Conservation (phyloP, 2,888 invertebrate genomes). For the Andrena marginata region DNA sequence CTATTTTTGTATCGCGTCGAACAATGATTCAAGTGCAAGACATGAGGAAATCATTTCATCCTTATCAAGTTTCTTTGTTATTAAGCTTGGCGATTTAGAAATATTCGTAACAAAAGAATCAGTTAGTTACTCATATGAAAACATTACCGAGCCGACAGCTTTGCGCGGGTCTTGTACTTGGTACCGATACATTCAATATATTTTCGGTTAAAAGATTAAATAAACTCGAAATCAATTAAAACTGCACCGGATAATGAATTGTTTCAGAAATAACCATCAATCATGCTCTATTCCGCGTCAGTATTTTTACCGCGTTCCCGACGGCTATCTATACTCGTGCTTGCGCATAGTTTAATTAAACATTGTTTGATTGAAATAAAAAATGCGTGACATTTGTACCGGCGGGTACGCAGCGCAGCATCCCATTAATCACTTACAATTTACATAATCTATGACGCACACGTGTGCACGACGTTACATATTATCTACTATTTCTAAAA, state of each 20-base stretch:
- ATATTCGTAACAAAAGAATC: constrained; percentile 2
- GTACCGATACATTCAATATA: no score
- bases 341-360: not conserved
- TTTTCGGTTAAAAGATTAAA: not conserved
- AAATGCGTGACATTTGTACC: not conserved
- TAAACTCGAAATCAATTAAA: not conserved
- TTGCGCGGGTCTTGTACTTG: not conserved
- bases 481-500: not conserved
- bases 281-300: not conserved
- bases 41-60: constrained; percentile 24
- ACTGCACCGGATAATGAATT: not conserved
- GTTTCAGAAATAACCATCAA: not conserved
- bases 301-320: not conserved
- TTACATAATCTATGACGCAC: constrained; percentile 36
- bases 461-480: constrained; percentile 16
- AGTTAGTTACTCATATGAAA: not conserved
- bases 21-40: constrained; percentile 21
- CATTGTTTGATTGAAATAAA: not conserved
- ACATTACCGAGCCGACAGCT: not conserved
- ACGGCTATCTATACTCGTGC: not conserved
- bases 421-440: constrained; percentile 29
- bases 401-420: not conserved
- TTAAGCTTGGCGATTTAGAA: constrained; percentile 6
- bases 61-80: constrained; percentile 37
- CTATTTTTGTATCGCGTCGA: constrained; percentile 12